Evolutionary conservation across 2,113 vertebrate genomes (phyloP), one percentile per base, ranked within the genome.

Genomic region (Oreochromis niloticus): DNA sequence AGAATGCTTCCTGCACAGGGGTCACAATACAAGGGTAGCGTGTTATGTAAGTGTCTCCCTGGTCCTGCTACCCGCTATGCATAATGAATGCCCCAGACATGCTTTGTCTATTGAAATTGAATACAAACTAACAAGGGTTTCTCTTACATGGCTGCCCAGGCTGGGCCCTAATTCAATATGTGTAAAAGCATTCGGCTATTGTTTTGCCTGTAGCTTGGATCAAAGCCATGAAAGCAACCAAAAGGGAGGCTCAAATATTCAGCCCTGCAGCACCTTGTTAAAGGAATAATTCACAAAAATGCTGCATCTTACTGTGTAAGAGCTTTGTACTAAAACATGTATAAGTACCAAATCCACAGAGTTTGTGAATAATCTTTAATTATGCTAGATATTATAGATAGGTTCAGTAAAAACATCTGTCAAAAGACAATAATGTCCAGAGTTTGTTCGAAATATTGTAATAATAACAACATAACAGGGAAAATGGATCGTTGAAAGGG

Each of bases 11-110:
- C 75, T 89, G 87, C 83, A 90, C 75, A 80, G 87, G 84, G 94
- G 88, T 94, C 88, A 93, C 90, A 94, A 92, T 94, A 87, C 94
- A 95, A 93, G 94, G 87, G 61, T 89, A 88, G 86, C 68, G 93
- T 92, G 89, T 97, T 96, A 95, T 94, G 92, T 93, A 96, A 96
- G 93, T 59, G 88, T 93, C 92, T 93, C 90, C 52, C 84, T 87
- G 91, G 84, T 93, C 91, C 89, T 82, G 93, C 90, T 92, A 95
- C 91, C 89, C 84, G 86, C 87, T 81, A 84, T 95, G 95, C 94
- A 96, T 96, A 95, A 96, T 96, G 93, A 95, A 94, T 94, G 92
- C 85, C 82, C 84, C 91, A 94, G 93, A 96, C 95, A 91, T 87
- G 88, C 94, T 91, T 91, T 95, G 94, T 94, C 89, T 85, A 59